Evolutionary conservation across 2,888 invertebrate genomes (phyloP).

Genomic region (Meandrusa payeni): DNA sequence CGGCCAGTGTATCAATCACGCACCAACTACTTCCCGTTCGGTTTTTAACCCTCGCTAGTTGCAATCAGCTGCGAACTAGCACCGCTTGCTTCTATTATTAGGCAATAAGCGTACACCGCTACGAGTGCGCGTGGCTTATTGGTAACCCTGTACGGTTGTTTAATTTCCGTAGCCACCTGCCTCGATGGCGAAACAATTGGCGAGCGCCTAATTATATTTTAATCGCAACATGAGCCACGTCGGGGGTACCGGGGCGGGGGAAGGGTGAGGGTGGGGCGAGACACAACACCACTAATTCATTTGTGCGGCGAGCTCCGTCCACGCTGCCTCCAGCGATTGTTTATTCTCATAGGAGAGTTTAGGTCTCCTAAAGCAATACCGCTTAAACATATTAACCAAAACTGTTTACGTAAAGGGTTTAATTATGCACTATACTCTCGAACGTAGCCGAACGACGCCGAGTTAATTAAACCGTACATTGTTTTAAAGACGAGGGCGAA

Average conservation of each 20-base stretch:
- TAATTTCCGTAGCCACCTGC: conserved; percentile 78
- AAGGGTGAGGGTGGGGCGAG: conserved; percentile 38
- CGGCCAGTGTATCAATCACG: conserved; percentile 44
- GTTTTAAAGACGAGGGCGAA: conserved; percentile 58
- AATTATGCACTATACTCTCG: conserved; percentile 72
- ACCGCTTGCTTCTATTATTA: conserved; percentile 67
- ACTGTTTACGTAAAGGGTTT: conserved; percentile 74
- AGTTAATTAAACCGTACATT: conserved; percentile 74
- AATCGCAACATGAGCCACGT: conserved; percentile 67
- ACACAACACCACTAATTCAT: conserved; percentile 69
- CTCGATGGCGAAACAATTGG: conserved; percentile 78
- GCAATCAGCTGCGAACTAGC: conserved; percentile 61
- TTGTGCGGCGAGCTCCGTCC: conserved; percentile 64
- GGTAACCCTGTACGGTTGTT: conserved; percentile 74
- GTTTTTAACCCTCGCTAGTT: conserved; percentile 57
- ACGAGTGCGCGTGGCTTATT: conserved; percentile 60
- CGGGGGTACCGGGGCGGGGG: conserved; percentile 32
- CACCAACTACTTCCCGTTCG: conserved; percentile 41
- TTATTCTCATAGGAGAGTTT: conserved; percentile 79
- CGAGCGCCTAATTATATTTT: conserved; percentile 78
- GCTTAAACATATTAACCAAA: conserved; percentile 75
- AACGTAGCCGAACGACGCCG: conserved; percentile 61
- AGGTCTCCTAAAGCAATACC: conserved; percentile 75
- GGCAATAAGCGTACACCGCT: conserved; percentile 68
- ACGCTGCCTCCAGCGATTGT: conserved; percentile 59